Conservation (phyloP, 2,888 invertebrate genomes). For the Andrena bucephala region DNA sequence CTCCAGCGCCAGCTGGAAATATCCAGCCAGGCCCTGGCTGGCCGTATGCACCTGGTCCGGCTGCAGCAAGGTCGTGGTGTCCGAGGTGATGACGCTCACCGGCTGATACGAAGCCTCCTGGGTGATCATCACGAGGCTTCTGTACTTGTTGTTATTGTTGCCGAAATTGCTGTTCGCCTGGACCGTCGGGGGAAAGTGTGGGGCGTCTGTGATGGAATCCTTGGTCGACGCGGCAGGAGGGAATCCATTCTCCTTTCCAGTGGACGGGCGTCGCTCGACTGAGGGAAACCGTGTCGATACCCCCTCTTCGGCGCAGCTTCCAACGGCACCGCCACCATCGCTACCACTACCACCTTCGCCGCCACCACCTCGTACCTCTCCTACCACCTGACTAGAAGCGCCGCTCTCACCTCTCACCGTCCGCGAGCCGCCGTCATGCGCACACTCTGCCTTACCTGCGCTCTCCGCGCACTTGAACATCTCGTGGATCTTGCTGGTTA, state of each 20-base stretch:
- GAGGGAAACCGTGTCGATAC: slow-evolving; percentile 82
- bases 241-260: slow-evolving; percentile 81
- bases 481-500: slow-evolving; percentile 76
- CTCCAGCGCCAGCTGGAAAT: slow-evolving; percentile 85
- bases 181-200: slow-evolving; percentile 48
- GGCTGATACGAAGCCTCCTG: slow-evolving; percentile 88
- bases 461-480: slow-evolving; percentile 73
- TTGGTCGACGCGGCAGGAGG: slow-evolving; percentile 84
- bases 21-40: slow-evolving; percentile 85
- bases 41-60: slow-evolving; percentile 87
- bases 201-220: slow-evolving; percentile 76
- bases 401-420: slow-evolving; percentile 71
- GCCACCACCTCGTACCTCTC: slow-evolving; percentile 63
- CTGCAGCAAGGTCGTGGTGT: slow-evolving; percentile 90
- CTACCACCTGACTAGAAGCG: slow-evolving; percentile 58
- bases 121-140: slow-evolving; percentile 96
- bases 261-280: slow-evolving; percentile 84
- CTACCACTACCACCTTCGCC: slow-evolving; percentile 71
- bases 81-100: slow-evolving; percentile 91
- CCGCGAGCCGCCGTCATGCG: slow-evolving; percentile 79
- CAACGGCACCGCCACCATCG: slow-evolving; percentile 71
- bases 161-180: slow-evolving; percentile 45
- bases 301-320: slow-evolving; percentile 59
- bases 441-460: slow-evolving; percentile 84
- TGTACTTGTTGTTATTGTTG: slow-evolving; percentile 86